Conservation (phyloP, 2,797 vertebrate genomes). For the Psittacula echo region DNA sequence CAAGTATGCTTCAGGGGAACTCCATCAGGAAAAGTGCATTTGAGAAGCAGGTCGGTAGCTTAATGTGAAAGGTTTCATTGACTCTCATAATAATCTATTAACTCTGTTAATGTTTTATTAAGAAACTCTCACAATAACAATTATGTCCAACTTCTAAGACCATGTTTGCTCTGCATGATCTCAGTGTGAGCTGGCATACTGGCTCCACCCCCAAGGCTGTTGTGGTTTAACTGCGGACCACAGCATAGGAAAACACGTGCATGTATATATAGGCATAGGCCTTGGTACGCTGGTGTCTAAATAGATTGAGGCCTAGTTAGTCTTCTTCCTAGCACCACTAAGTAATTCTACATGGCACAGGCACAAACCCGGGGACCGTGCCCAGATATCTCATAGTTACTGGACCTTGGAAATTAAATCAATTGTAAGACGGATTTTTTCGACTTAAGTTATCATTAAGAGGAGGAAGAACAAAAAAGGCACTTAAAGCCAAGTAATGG, state of each 20-base stretch:
- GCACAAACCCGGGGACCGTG: background rate
- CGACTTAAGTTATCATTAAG: background rate
- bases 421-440: background rate
- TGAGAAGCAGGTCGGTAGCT: background rate
- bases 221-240: background rate
- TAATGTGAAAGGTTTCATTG: background rate
- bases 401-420: background rate
- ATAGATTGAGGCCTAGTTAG: background rate
- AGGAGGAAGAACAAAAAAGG: background rate
- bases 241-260: background rate
- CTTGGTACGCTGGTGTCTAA: background rate
- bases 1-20: background rate
- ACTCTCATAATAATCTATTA: background rate
- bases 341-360: background rate
- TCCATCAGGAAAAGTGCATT: background rate
- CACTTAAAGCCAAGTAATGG: background rate
- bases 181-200: background rate
- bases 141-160: background rate
- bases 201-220: background rate
- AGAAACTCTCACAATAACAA: background rate
- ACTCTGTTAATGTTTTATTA: background rate
- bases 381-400: background rate
- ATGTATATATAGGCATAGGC: background rate
- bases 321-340: background rate
- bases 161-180: background rate